These are phyloP conservation scores for Endomychus coccineus DNA, from an alignment of 2,888 invertebrate species.

Conservation along the genomic window DNA sequence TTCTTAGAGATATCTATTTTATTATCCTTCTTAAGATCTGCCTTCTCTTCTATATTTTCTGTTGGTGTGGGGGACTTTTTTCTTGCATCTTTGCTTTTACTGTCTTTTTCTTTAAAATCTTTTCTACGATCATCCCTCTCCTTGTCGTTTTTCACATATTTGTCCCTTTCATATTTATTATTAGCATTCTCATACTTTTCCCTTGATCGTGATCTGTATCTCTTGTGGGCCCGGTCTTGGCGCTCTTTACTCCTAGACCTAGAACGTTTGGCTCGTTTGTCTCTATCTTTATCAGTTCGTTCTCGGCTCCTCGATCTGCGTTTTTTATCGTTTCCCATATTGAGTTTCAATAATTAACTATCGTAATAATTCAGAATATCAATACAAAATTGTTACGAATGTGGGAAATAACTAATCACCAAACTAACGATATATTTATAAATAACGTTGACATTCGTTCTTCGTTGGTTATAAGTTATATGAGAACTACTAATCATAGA, in stretches of 20 bases:
- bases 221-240: constrained; percentile 34
- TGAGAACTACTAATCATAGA: too few relatives aligned
- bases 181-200: constrained; percentile 19
- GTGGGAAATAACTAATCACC: too few relatives aligned
- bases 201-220: constrained; percentile 17
- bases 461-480: too few relatives aligned
- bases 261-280: constrained; percentile 36
- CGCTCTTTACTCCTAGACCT: constrained; percentile 41
- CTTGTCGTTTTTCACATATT: constrained; percentile 29
- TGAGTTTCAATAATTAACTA: background rate
- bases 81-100: constrained; percentile 34
- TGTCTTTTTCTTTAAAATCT: constrained; percentile 38
- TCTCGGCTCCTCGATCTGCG: constrained; percentile 42
- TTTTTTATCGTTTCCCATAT: constrained; percentile 41
- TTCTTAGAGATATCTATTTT: constrained; percentile 42
- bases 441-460: too few relatives aligned
- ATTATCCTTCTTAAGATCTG: constrained; percentile 26
- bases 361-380: too few relatives aligned
- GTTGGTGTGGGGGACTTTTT: constrained; percentile 40
- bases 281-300: constrained; percentile 35
- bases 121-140: constrained; percentile 25
- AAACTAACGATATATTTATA: too few relatives aligned
- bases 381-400: too few relatives aligned
- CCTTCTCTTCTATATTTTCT: constrained; percentile 28
- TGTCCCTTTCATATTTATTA: constrained; percentile 14